Base-by-base conservation (phyloP, 2,888 invertebrate species). In the Gnatocerus cornutus region DNA sequence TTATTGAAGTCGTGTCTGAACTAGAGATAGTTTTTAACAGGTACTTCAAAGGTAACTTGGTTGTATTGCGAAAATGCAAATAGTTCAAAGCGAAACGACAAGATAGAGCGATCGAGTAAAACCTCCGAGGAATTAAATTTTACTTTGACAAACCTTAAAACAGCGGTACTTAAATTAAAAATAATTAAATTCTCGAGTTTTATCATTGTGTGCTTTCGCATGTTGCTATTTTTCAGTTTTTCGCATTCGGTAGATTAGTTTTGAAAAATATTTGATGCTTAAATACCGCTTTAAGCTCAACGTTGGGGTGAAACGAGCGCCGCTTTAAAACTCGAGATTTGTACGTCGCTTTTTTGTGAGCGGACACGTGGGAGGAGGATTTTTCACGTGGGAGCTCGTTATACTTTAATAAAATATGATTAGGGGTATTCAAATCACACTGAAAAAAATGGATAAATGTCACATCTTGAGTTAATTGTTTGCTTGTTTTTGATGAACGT, bases 351-450 rank as follows among this genome's bases (percentile, higher is more conserved):
- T 46, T 46, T 46, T 46, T 10, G 29, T 3, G 30, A 52, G 52
- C 46, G 6, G 14, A 7, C 46, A 46, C 39, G 55, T 55, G 55
- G 55, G 55, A 13, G n/a, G 12, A 12, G 39, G 39, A 37, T 55
- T 55, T 55, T 37, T 39, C 55, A 55, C 55, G 55, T 55, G 55
- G 55, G 55, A n/a, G 55, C n/a, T 37, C 39, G 9, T 37, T 55
- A 55, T 29, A 12, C 27, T 50, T 50, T 48, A 48, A 21, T 27
- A 48, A 50, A 27, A 12, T 50, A 21, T 30, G 29, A 50, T 30
- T 29, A 48, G 21, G 21, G 21, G 21, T 21, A 21, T 33, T 33
- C 33, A 33, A 33, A 33, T 33, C 33, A 33, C 6, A 33, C 7
- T 6, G 21, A 21, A 33, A 33, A 33, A 33, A 33, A 33, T 33